Evolutionary conservation across 2,113 vertebrate species (phyloP).

Genomic region (Psilopogon haemacephalus): DNA sequence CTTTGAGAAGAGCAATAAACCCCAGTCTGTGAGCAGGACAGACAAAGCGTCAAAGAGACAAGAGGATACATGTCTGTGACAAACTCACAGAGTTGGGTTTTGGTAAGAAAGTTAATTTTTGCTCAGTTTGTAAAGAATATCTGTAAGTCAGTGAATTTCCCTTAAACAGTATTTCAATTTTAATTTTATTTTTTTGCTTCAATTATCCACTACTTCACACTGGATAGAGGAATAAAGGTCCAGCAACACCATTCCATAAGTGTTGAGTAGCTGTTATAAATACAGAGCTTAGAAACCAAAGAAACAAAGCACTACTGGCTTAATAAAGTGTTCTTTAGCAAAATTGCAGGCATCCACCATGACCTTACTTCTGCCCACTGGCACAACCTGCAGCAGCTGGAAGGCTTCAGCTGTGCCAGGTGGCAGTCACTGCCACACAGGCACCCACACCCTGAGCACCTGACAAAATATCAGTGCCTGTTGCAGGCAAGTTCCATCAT

Average conservation of each 20-base stretch:
- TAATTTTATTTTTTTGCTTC: not conserved
- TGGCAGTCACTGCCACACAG: not conserved
- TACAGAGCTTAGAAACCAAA: not conserved
- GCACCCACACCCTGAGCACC: rapidly evolving
- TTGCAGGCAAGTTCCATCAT: rapidly evolving
- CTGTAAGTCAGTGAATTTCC: not conserved
- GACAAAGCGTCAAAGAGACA: not conserved
- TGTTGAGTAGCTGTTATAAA: not conserved
- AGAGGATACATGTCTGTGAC: not conserved
- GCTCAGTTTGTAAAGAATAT: not conserved
- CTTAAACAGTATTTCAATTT: not conserved
- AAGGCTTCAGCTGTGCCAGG: not conserved
- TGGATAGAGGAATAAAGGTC: not conserved
- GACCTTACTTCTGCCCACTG: not conserved
- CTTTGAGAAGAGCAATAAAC: not conserved
- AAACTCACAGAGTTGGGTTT: not conserved
- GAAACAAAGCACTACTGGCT: not conserved
- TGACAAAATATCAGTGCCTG: not conserved
- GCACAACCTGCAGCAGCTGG: not conserved
- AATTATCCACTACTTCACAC: not conserved
- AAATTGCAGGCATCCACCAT: not conserved
- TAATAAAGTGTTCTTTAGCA: not conserved
- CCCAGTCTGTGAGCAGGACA: not conserved
- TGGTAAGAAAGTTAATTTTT: not conserved
- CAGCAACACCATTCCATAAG: not conserved